Evolutionary conservation across 2,797 vertebrate genomes (phyloP).

Genomic region (Spinus olivaceus): DNA sequence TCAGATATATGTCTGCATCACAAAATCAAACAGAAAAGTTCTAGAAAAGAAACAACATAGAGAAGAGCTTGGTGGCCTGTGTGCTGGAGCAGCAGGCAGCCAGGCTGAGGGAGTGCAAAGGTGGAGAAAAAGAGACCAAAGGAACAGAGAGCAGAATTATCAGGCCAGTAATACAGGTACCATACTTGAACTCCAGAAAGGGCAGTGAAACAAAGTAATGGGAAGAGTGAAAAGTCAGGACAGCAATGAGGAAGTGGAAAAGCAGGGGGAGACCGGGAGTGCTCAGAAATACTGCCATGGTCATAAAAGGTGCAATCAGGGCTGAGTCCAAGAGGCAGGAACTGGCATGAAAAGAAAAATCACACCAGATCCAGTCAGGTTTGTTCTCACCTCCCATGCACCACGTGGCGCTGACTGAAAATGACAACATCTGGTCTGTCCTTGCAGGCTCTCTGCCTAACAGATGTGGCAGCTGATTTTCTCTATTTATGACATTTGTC

Average conservation of each 20-base stretch:
- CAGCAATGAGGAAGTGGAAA: not conserved
- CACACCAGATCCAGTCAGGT: not conserved
- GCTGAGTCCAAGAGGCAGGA: not conserved
- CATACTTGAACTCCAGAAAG: not conserved
- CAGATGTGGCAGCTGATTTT: not conserved
- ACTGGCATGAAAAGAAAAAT: not conserved
- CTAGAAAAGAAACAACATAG: not conserved
- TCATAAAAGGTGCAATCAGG: not conserved
- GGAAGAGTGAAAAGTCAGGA: not conserved
- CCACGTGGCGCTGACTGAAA: not conserved
- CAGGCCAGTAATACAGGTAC: too few species aligned
- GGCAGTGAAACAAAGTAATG: not conserved
- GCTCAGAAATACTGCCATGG: not conserved
- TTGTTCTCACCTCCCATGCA: not conserved
- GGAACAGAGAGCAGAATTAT: not conserved
- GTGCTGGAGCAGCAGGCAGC: not conserved
- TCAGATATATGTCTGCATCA: not conserved
- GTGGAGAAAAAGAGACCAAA: not conserved
- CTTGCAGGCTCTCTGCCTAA: not conserved
- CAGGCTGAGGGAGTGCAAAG: not conserved
- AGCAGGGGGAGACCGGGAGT: not conserved
- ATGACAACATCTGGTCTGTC: not conserved
- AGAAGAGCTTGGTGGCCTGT: not conserved
- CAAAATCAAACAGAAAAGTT: not conserved
- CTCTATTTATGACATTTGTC: not conserved